Percentiles rank a stretch among this genome's conserved stretches.
phyloP scores from a whole-genome alignment of 2,113 vertebrate genomes.

The Antennarius striatus region DNA sequence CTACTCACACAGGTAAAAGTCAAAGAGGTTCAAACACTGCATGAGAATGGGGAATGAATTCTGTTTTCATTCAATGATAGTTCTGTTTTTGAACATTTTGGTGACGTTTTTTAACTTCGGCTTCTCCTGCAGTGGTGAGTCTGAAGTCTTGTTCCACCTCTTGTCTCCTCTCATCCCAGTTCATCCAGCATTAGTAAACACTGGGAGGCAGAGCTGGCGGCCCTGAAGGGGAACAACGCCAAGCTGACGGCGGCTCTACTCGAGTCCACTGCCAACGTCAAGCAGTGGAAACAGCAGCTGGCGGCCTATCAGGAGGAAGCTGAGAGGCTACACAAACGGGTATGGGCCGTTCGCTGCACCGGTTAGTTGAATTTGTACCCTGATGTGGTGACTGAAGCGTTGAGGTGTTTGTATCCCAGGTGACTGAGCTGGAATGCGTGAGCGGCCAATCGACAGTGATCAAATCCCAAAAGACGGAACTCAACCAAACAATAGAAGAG shows the following conservation, averaged over 20 bases:
- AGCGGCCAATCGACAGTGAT: constrained; percentile 92
- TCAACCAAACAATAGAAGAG: constrained; percentile 96
- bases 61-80: too few species aligned
- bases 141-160: not conserved
- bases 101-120: too few species aligned
- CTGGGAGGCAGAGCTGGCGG: constrained; percentile 95
- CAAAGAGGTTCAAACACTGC: too few species aligned
- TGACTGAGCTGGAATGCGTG: constrained; percentile 96
- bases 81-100: too few species aligned
- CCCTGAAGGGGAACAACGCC: constrained; percentile 96
- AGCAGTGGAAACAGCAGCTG: constrained; percentile 99
- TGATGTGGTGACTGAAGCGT: too few species aligned
- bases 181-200: constrained; percentile 87
- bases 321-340: constrained; percentile 93
- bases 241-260: constrained; percentile 97
- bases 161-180: constrained; percentile 35
- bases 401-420: constrained; percentile 76
- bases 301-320: constrained; percentile 96
- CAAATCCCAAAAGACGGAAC: constrained; percentile 93
- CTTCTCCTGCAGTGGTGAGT: not conserved
- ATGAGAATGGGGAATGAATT: too few species aligned
- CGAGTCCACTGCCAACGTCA: constrained; percentile 97
- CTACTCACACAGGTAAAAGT: constrained; percentile 90
- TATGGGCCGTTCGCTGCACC: constrained; percentile 42
- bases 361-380: too few species aligned